Percentiles rank a stretch among this genome's conserved stretches.
These are phyloP conservation scores for Orestias chungarensis DNA, from an alignment of 2,797 vertebrate genomes.

Conservation along the genomic window DNA sequence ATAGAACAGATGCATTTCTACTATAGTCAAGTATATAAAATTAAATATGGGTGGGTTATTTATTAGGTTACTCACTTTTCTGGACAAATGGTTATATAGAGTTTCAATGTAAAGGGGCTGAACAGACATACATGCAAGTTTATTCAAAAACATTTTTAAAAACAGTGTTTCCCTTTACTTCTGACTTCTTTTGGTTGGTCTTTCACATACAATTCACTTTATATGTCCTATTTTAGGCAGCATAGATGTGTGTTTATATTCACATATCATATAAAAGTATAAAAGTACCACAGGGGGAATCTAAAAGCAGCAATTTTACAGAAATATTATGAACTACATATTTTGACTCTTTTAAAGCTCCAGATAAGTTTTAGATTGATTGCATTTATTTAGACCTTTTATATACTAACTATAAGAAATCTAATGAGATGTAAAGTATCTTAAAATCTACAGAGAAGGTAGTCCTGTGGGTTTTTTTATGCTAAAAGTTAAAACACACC, in stretches of 20 bases:
- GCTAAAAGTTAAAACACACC: constrained; percentile 13
- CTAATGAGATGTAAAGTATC: constrained; percentile 10
- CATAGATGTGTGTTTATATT: no score
- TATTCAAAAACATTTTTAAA: neutral
- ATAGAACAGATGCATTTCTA: no score
- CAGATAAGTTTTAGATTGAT: constrained; percentile 8
- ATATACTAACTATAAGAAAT: constrained; percentile 24
- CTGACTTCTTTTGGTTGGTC: neutral
- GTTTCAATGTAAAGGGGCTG: neutral
- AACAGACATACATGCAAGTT: neutral
- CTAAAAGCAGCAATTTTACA: no score
- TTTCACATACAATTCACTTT: neutral
- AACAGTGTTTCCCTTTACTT: neutral
- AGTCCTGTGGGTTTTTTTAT: neutral
- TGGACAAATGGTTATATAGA: no score
- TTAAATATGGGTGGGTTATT: no score
- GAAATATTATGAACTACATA: no score
- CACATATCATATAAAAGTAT: no score
- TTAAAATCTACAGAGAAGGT: constrained; percentile 16
- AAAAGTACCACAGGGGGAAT: no score
- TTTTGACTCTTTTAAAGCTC: constrained; percentile 1
- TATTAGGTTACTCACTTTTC: no score
- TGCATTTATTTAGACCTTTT: constrained; percentile 1
- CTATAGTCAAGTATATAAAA: no score
- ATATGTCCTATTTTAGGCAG: no score